Percentiles rank a stretch among this genome's conserved stretches.
phyloP scores from a whole-genome alignment of 2,888 invertebrate genomes.

The Petrophora chlorosata region DNA sequence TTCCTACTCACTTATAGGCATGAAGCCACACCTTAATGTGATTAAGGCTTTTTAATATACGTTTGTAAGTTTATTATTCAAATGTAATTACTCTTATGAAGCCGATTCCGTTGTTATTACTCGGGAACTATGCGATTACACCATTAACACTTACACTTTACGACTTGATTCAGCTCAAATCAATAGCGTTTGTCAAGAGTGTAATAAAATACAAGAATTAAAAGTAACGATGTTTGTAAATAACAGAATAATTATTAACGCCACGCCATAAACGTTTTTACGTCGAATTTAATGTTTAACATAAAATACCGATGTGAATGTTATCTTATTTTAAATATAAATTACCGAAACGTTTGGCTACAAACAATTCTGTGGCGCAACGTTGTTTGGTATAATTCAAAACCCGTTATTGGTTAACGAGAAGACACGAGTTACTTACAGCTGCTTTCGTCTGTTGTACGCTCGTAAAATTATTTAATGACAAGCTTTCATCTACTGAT shows the following conservation, averaged over 20 bases:
- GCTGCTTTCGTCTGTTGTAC: constrained; percentile 42
- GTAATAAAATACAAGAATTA: constrained; percentile 49
- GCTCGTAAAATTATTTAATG: constrained; percentile 52
- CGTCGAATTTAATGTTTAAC: constrained; percentile 51
- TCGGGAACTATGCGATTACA: constrained; percentile 45
- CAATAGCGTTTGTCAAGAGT: constrained; percentile 49
- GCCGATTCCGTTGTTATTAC: constrained; percentile 42
- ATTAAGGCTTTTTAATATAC: constrained; percentile 50
- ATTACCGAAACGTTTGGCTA: constrained; percentile 25
- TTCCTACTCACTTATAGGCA: constrained; percentile 44
- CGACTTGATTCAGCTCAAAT: constrained; percentile 52
- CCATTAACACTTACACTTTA: constrained; percentile 52
- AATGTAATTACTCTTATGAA: constrained; percentile 42
- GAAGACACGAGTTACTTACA: constrained; percentile 50
- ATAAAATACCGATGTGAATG: constrained; percentile 35
- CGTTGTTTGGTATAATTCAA: constrained; percentile 48
- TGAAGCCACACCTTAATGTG: constrained; percentile 45
- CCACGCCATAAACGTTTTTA: constrained; percentile 50
- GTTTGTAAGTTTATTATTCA: constrained; percentile 39
- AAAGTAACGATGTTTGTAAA: constrained; percentile 53
- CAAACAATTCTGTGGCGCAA: constrained; percentile 36
- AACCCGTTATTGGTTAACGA: constrained; percentile 58
- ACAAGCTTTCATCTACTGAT: constrained; percentile 44
- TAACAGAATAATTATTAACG: constrained; percentile 56
- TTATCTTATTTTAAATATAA: constrained; percentile 34